Evolutionary conservation across 2,113 vertebrate genomes (phyloP), one percentile per base, ranked within the genome.

Genomic region (Garra rufa): DNA sequence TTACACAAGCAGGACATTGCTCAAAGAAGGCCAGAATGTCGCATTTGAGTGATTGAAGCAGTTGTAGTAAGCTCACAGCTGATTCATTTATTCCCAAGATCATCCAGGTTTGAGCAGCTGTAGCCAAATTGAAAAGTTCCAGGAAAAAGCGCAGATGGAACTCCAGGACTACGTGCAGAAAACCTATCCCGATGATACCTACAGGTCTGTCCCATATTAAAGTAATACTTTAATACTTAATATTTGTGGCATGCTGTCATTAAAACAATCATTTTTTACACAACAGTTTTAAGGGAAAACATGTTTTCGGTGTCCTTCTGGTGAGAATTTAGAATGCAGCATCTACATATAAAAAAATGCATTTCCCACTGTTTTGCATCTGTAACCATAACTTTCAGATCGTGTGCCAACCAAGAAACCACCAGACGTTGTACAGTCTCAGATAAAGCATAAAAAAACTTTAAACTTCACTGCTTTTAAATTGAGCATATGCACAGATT

Each of bases 101-200:
- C 97, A 99, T 88, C 98, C 98, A 84, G 97, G 98, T 87, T 94
- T 99, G 89, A 96, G 94, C 88, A 95, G 95, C 93, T 95, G 96
- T 70, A 96, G 94, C 67, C 98, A 99, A 91, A 98, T 99, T 87
- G 97, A 98, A 92, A 99, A 98, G 90, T 99, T 98, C 89, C 98
- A 99, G 91, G 98, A 99, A 89, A 99, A 99, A 92, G 98, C 98
- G n/a, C 95, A 99, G 92, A 99, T 99, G 98, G 98, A 99, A 91
- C 92, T 99, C 84, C 98, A 99, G 94, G 98, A 99, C 93, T 99
- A 99, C 63, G 97, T 99, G 63, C 97, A 99, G 92, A 99, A 99
- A 93, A 96, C 97, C 1, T 99, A 99, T 92, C 96, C 97, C 4
- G 97, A 99, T 83, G 98, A 99, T 91, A 96, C 96, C 8, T 99